Conservation (phyloP, 2,797 vertebrate genomes). For the Momotus momota region DNA sequence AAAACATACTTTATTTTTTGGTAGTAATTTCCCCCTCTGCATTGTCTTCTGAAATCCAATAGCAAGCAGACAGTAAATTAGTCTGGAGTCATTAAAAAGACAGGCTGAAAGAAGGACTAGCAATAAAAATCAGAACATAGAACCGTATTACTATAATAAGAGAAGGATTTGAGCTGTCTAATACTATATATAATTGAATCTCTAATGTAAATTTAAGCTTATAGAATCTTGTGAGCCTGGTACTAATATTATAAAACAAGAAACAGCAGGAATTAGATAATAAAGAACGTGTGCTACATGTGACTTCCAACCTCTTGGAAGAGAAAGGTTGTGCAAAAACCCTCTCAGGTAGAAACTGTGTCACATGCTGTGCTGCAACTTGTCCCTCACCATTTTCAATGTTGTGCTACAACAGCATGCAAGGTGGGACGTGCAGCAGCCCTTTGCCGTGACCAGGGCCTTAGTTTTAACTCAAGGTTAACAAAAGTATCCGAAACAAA, state of each 20-base stretch:
- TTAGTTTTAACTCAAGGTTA: not conserved
- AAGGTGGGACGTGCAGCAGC: rapidly evolving
- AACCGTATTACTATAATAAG: not conserved
- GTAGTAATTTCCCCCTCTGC: not conserved
- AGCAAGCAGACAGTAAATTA: not conserved
- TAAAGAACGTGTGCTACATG: not conserved
- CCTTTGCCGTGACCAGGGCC: not conserved
- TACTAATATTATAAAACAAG: not conserved
- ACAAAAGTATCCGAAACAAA: not conserved
- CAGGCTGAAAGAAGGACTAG: slow-evolving; percentile 3
- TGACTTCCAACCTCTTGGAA: not conserved
- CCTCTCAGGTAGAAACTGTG: not conserved
- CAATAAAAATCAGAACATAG: slow-evolving; percentile 18
- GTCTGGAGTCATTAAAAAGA: not conserved
- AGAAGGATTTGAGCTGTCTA: not conserved
- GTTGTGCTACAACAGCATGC: not conserved
- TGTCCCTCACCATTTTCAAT: not conserved
- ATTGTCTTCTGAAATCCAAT: not conserved
- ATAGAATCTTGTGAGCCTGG: not conserved
- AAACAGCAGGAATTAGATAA: not conserved
- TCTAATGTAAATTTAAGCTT: not conserved
- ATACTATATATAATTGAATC: not conserved
- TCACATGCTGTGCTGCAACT: not conserved
- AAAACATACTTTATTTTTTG: not conserved
- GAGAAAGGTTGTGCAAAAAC: not conserved